These are phyloP conservation scores for Drosophila ananassae DNA, from an alignment of 1,140 invertebrate species.

Conservation along the genomic window DNA sequence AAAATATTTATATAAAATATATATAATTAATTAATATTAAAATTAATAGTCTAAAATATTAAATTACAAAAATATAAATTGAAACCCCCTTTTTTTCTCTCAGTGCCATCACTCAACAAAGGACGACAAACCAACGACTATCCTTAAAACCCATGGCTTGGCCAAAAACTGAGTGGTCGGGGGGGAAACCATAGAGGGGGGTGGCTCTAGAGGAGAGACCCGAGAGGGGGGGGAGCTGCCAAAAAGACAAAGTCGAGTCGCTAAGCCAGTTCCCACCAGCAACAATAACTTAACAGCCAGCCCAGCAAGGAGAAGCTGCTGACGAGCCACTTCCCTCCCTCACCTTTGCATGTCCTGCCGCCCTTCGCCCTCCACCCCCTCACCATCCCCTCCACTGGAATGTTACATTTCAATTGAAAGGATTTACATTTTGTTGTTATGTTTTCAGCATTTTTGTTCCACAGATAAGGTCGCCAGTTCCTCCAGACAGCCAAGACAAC, in stretches of 20 bases:
- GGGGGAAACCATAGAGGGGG: no score
- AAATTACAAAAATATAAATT: background rate
- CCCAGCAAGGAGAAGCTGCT: constrained; percentile 78
- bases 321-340: constrained; percentile 57
- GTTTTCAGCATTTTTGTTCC: constrained; percentile 76
- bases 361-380: constrained; percentile 17
- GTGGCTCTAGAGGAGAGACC: no score
- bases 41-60: no score
- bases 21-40: no score
- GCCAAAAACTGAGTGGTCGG: background rate
- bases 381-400: constrained; percentile 20
- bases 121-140: constrained; percentile 38
- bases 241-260: constrained; percentile 60
- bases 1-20: background rate
- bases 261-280: constrained; percentile 81
- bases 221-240: no score
- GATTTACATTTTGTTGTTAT: constrained; percentile 80
- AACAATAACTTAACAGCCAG: constrained; percentile 78
- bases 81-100: background rate
- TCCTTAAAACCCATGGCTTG: constrained; percentile 1
- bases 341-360: background rate
- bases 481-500: constrained; percentile 39
- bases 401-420: constrained; percentile 80
- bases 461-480: constrained; percentile 61
- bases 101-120: constrained; percentile 33